These are phyloP conservation scores for Pitta sordida DNA, from an alignment of 2,113 vertebrate species.

Conservation along the genomic window DNA sequence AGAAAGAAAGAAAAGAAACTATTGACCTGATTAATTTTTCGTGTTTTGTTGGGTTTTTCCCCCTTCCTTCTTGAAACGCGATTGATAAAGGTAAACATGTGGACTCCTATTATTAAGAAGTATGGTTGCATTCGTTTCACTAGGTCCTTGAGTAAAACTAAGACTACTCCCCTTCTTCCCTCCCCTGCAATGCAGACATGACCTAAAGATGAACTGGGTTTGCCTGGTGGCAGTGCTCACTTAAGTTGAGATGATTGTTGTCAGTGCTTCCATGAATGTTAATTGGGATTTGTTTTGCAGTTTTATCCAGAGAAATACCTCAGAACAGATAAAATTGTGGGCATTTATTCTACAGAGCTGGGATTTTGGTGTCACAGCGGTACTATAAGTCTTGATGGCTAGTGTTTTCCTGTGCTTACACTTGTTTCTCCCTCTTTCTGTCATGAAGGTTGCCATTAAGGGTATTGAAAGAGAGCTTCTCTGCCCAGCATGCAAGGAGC, in stretches of 20 bases:
- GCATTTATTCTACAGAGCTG: not conserved
- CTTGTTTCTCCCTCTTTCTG: not conserved
- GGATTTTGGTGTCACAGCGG: not conserved
- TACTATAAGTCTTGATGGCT: not conserved
- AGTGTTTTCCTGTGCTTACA: not conserved
- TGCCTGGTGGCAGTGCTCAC: not conserved
- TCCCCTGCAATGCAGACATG: constrained; percentile 60
- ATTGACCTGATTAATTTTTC: too few relatives aligned
- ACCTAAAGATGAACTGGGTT: constrained; percentile 19
- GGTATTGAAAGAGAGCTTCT: constrained; percentile 95
- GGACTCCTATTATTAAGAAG: not conserved
- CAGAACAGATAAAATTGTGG: not conserved
- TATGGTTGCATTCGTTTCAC: not conserved
- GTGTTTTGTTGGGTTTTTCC: too few relatives aligned
- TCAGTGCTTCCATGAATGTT: not conserved
- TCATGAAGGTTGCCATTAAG: constrained; percentile 85
- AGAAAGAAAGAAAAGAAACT: too few relatives aligned
- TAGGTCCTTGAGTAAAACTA: not conserved
- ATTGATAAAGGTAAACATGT: accelerated
- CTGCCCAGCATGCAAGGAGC: constrained; percentile 94
- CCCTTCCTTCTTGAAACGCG: not conserved
- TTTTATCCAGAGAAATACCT: not conserved
- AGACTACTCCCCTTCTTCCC: not conserved
- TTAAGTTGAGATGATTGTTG: not conserved
- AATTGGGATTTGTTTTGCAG: not conserved